Percentiles rank a stretch among this genome's conserved stretches.
These are phyloP conservation scores for Enchytraeus crypticus DNA, from an alignment of 2,888 invertebrate genomes.

Conservation along the genomic window DNA sequence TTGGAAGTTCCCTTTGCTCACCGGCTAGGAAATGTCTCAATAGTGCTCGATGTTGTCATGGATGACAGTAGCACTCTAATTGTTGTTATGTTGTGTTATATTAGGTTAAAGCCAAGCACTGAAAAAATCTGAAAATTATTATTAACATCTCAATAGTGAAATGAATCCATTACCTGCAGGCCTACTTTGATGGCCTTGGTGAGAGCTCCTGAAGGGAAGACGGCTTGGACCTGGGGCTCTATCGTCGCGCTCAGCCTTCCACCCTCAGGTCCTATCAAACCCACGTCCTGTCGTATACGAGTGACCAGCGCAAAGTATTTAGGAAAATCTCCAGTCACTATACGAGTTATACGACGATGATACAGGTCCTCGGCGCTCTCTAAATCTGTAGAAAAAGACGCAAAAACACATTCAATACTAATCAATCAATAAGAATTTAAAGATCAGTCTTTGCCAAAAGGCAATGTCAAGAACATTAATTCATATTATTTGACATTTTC, in stretches of 20 bases:
- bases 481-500: no score
- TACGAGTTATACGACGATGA: conserved; percentile 81
- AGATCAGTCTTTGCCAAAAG: not conserved
- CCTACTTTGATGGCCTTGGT: conserved; percentile 99
- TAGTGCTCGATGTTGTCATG: no score
- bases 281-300: conserved; percentile 74
- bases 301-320: conserved; percentile 93
- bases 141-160: no score
- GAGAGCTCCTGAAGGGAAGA: conserved; percentile 95
- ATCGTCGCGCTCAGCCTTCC: conserved; percentile 98
- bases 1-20: no score
- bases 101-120: no score
- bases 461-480: not conserved
- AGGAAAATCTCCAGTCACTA: conserved; percentile 95
- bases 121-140: no score
- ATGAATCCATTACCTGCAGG: no score
- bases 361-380: conserved; percentile 63
- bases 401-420: no score
- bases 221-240: conserved; percentile 97
- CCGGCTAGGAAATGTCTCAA: no score
- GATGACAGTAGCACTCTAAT: no score
- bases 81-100: no score
- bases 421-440: no score
- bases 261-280: conserved; percentile 96
- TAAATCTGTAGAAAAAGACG: conserved; percentile 57